Evolutionary conservation across 2,797 vertebrate genomes (phyloP), one percentile per base, ranked within the genome.

Genomic region (Gorsachius magnificus): DNA sequence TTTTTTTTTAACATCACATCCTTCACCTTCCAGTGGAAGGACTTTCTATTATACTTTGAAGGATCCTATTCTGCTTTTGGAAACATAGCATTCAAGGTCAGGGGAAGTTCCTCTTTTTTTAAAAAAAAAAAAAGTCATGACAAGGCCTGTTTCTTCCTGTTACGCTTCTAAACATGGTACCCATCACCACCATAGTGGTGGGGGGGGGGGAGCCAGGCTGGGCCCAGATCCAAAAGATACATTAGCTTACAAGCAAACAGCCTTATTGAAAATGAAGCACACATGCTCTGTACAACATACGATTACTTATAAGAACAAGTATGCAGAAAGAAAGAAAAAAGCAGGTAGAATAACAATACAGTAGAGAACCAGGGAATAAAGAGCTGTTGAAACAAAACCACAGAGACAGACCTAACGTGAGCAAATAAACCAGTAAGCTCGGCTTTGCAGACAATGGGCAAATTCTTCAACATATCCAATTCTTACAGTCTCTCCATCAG

Each of bases 81-180:
- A 92, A 91, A 90, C 58, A 83, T 25, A 41, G 15, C 43, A 51
- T 65, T 83, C 75, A 86, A 90, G 72, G 84, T 66, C 88, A 69
- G 33, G n/a, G 91, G 75, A 92, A 94, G 75, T 93, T 89, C 11
- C 10, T 71, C 45, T 41, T 41, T 70, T 41, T 70, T 13, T 7
- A 41, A 41, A 41, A 41, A 41, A 41, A 50, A 24, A 50, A 50
- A 50, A 22, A 66, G 68, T 68, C 69, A 66, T 6, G 69, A 68
- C 76, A 96, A 78, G 65, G 74, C 70, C 72, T 92, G 91, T 72
- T 96, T 82, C 83, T 93, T 97, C 89, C 83, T 87, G 70, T 88
- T 91, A 38, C 0, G 0, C 19, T 87, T 60, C 82, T 89, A 87
- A 90, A 89, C 35, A 13, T 46, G 77, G 80, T 61, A 95, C 65